Percentiles rank a stretch among this genome's conserved stretches.
phyloP scores from a whole-genome alignment of 1,140 invertebrate species.

The Helicorthomorpha holstii region DNA sequence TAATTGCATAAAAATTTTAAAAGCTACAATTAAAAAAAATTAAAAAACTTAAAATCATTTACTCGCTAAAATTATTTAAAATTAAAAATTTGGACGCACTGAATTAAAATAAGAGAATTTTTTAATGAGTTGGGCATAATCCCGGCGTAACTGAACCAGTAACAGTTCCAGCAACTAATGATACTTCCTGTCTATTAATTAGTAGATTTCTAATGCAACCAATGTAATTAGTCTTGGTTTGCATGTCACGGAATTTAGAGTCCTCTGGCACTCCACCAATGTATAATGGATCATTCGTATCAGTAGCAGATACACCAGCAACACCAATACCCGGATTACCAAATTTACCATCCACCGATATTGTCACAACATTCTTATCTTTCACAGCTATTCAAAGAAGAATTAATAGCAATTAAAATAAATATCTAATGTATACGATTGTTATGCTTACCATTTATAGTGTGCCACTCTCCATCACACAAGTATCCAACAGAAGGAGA shows the following conservation, averaged over 20 bases:
- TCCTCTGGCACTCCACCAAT: slow-evolving; percentile 64
- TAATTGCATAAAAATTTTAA: no score
- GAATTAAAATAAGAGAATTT: no score
- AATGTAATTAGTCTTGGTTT: slow-evolving; percentile 47
- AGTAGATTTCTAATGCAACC: slow-evolving; percentile 49
- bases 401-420: not conserved
- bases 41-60: no score
- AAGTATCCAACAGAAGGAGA: slow-evolving; percentile 49
- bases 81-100: no score
- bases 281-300: slow-evolving; percentile 69
- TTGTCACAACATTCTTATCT: slow-evolving; percentile 58
- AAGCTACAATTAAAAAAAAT: no score
- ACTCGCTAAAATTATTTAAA: no score
- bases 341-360: slow-evolving; percentile 59
- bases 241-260: slow-evolving; percentile 29
- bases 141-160: slow-evolving; percentile 47
- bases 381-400: slow-evolving; percentile 49
- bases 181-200: slow-evolving; percentile 16
- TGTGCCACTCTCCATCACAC: slow-evolving; percentile 91
- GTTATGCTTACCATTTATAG: slow-evolving; percentile 47
- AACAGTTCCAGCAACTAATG: slow-evolving; percentile 21
- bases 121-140: slow-evolving; percentile 50
- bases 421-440: not conserved
- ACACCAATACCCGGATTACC: slow-evolving; percentile 44
- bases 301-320: slow-evolving; percentile 42